phyloP scores from a whole-genome alignment of 2,797 vertebrate genomes.

The Protonibea diacanthus region DNA sequence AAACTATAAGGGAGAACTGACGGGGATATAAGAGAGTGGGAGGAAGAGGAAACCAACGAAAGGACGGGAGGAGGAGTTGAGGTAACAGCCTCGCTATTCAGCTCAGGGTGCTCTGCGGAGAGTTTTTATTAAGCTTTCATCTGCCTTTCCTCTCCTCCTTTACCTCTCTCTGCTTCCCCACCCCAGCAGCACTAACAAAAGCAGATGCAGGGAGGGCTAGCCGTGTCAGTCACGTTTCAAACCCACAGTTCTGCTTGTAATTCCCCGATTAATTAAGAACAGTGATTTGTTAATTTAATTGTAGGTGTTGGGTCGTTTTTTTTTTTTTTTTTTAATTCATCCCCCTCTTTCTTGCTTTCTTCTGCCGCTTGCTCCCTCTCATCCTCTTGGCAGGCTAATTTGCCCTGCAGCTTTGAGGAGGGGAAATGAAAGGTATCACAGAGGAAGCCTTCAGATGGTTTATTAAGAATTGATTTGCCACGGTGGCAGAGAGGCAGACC shows the following conservation, averaged over 20 bases:
- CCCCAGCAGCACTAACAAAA: slow-evolving; percentile 60
- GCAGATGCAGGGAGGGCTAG: slow-evolving; percentile 55
- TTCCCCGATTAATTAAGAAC: slow-evolving; percentile 78
- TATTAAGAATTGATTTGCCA: slow-evolving; percentile 80
- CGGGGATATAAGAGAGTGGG: slow-evolving; percentile 48
- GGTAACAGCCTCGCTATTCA: slow-evolving; percentile 64
- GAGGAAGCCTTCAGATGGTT: slow-evolving; percentile 73
- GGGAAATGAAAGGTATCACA: slow-evolving; percentile 74
- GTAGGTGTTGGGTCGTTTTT: slow-evolving; percentile 64
- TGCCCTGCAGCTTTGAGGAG: slow-evolving; percentile 70
- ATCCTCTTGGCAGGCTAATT: slow-evolving; percentile 75
- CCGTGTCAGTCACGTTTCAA: slow-evolving; percentile 72
- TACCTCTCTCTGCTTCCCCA: slow-evolving; percentile 47
- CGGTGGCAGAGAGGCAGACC: slow-evolving; percentile 67
- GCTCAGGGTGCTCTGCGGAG: slow-evolving; percentile 70
- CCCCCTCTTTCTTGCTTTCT: slow-evolving; percentile 51
- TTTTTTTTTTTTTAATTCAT: slow-evolving; percentile 26
- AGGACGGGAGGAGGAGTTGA: slow-evolving; percentile 37
- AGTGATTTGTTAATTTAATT: slow-evolving; percentile 80
- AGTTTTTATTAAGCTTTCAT: slow-evolving; percentile 81
- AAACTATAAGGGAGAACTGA: slow-evolving; percentile 43
- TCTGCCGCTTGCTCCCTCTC: slow-evolving; percentile 64
- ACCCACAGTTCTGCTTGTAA: slow-evolving; percentile 55
- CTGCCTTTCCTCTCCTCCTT: slow-evolving; percentile 64
- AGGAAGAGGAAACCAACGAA: slow-evolving; percentile 63